Base-by-base conservation (phyloP, 2,113 vertebrate species). In the Nycticebus coucang region DNA sequence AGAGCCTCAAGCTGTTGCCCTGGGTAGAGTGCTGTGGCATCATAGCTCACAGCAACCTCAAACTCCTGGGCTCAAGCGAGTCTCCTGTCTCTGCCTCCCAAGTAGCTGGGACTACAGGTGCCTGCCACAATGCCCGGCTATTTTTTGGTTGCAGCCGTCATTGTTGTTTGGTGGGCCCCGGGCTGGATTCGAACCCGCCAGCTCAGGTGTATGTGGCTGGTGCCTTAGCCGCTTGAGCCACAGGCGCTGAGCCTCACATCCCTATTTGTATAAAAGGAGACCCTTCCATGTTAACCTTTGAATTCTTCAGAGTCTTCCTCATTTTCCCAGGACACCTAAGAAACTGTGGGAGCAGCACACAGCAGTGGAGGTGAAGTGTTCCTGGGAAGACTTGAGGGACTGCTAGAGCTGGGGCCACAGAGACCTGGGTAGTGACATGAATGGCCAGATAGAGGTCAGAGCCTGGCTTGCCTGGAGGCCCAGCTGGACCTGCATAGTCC, bases 281-380 rank as follows among this genome's bases (percentile, higher is more conserved):
- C 50, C 19, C 33, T 92, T 35, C 41, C 33, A 10, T 53, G 35
- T n/a, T 77, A 68, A 89, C 35, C 83, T 93, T 87, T 71, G 60
- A 75, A 71, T 26, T 95, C 92, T 55, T n/a, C 53, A 78, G 26
- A 28, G 24, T 96, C 78, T 93, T 96, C 50, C 21, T 78, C 30
- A 53, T 81, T 89, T 35, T 77, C 33, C 28, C 62, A 89, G 88
- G 81, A 94, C 64, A 84, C 35, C 89, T 59, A 94, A 84, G 86
- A 95, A 85, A 71, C 82, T 95, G 19, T 75, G 96, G 91, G 86
- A 97, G 33, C 59, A 30, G n/a, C 86, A 94, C 10, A 1, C 7
- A 85, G 85, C 45, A 33, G 84, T 87, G 71, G 17, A 95, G 81
- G 95, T 82, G 30, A 83, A 18, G 18, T 53, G 4, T 35, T 69